Evolutionary conservation across 2,888 invertebrate genomes (phyloP).

Genomic region (Baronia brevicornis): DNA sequence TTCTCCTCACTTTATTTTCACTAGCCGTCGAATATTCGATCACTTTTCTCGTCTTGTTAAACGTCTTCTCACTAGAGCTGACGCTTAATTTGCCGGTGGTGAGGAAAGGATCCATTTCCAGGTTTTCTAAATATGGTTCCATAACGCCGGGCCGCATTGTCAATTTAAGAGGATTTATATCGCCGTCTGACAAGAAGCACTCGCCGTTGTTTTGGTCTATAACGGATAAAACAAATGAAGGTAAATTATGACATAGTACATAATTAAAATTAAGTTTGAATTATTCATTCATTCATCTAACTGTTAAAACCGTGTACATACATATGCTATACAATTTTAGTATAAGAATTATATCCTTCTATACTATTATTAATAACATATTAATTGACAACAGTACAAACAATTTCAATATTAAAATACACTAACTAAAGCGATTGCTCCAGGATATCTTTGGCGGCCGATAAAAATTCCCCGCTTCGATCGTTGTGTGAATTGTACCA

Average conservation of each 20-base stretch:
- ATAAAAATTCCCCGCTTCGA: too few species aligned
- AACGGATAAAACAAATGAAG: slow-evolving; percentile 15
- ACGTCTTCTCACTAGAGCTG: slow-evolving; percentile 46
- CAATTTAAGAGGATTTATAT: slow-evolving; percentile 80
- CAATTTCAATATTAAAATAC: too few species aligned
- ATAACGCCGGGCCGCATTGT: slow-evolving; percentile 53
- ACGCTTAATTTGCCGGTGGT: slow-evolving; percentile 50
- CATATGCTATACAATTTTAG: too few species aligned
- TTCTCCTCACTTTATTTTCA: slow-evolving; percentile 70
- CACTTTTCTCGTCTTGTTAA: slow-evolving; percentile 44
- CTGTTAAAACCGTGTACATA: too few species aligned
- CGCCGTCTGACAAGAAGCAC: slow-evolving; percentile 76
- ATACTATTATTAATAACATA: too few species aligned
- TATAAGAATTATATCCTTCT: too few species aligned
- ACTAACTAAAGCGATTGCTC: too few species aligned
- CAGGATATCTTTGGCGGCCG: too few species aligned
- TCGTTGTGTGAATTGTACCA: too few species aligned
- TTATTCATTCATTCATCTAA: too few species aligned
- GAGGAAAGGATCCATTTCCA: slow-evolving; percentile 60
- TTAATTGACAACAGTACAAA: too few species aligned
- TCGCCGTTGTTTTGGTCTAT: slow-evolving; percentile 78
- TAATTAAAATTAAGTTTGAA: not conserved
- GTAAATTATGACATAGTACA: not conserved
- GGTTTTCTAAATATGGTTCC: slow-evolving; percentile 67
- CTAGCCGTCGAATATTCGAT: slow-evolving; percentile 40